Evolutionary conservation across 1,140 invertebrate species (phyloP), one percentile per base, ranked within the genome.

Genomic region (Agraylea sexmaculata): DNA sequence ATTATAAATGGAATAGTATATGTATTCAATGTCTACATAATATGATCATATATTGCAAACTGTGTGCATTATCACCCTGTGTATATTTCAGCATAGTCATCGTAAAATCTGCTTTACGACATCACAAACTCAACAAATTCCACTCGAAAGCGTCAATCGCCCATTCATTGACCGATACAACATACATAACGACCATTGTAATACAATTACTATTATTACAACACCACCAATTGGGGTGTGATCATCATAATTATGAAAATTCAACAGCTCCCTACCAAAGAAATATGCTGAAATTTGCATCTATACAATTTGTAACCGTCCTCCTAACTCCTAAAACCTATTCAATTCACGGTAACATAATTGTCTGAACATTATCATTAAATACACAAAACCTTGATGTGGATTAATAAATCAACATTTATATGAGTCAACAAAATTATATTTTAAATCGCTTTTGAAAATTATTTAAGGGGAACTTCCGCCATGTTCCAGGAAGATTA

Each of bases 11-110:
- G n/a, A n/a, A n/a, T n/a, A n/a, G n/a, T n/a, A n/a, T n/a, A n/a
- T n/a, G n/a, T n/a, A n/a, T n/a, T n/a, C n/a, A n/a, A n/a, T n/a
- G n/a, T n/a, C n/a, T n/a, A n/a, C n/a, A n/a, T n/a, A n/a, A n/a
- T n/a, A n/a, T n/a, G n/a, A n/a, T n/a, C n/a, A n/a, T n/a, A n/a
- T n/a, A n/a, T n/a, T n/a, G n/a, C n/a, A n/a, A n/a, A n/a, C n/a
- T n/a, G n/a, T n/a, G n/a, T 39, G 46, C 46, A 48, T 48, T 48
- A 48, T 48, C 42, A 48, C 46, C 44, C 46, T 42, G n/a, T n/a
- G n/a, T n/a, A 48, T 48, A 48, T 48, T 48, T 48, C 46, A 48
- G 42, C 37, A 40, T 34, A 34, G 46, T 48, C 46, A 45, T 45
- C 46, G 30, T 42, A 34, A 43, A 48, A 48, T 48, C 46, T 45